Conservation (phyloP, 2,113 vertebrate genomes). For the Pteronura brasiliensis region DNA sequence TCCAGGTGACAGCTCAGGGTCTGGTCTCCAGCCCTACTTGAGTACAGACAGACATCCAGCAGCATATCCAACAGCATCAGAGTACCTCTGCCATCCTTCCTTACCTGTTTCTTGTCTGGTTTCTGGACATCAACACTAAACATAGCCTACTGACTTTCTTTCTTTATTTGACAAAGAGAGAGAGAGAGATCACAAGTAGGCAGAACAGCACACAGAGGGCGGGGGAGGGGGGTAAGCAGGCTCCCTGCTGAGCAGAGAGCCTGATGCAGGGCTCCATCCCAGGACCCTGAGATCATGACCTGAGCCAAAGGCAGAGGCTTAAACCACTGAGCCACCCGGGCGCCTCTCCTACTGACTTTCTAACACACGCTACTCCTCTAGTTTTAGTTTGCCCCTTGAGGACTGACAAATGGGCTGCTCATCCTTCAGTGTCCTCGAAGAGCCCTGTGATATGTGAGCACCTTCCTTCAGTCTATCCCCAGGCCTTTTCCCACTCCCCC, state of each 20-base stretch:
- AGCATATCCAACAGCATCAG: not conserved
- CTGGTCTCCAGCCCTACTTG: not conserved
- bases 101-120: not conserved
- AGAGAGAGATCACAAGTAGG: no score
- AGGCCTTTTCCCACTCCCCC: not conserved
- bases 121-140: not conserved
- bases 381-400: not conserved
- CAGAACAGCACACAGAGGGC: no score
- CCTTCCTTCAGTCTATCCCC: not conserved
- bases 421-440: not conserved
- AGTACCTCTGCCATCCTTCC: not conserved
- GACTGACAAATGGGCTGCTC: not conserved
- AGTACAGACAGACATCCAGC: not conserved
- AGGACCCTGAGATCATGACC: no score
- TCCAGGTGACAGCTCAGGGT: not conserved
- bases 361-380: not conserved
- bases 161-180: no score
- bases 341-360: no score
- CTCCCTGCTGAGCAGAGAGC: no score
- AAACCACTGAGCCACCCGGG: no score
- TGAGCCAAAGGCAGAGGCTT: no score
- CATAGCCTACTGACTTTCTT: not conserved
- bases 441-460: not conserved
- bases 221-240: no score
- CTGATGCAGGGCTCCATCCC: fast-evolving